Evolutionary conservation across 53 echinoderm and acorn worm genomes (phyloP), one percentile per base, ranked within the genome.

Genomic region (Echinarachnius parma): DNA sequence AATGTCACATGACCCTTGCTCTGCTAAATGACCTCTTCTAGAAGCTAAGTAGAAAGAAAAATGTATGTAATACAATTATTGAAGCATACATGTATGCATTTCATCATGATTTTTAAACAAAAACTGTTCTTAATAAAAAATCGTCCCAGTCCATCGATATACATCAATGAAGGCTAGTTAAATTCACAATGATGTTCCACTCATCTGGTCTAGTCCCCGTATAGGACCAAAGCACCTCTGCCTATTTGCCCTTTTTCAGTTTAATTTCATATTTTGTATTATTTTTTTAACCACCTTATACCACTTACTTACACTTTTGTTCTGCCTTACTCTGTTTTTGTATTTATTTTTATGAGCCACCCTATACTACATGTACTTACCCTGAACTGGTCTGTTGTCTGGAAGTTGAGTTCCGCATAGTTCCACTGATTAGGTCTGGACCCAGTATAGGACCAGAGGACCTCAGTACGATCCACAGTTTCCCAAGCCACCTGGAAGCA

Each of bases 1-100:
- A 34, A 92, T 83, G 82, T 92, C 92, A 19, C 84, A 87, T 0
- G 66, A 27, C 13, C 84, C 78, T 61, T 78, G 60, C 8, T 78
- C 35, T 3, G 87, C 87, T 31, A 88, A 53, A 45, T 78, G 34
- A 25, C 92, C 66, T 88, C 87, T 60, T 88, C 80, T 22, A 92
- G 32, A 14, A 82, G 42, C 82, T 82, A 46, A n/a, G n/a, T n/a
- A n/a, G n/a, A n/a, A n/a, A n/a, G n/a, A n/a, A n/a, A n/a, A n/a
- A 42, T 8, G 8, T 42, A 42, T 42, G 42, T 42, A 9, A 14
- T 42, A 9, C 8, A 42, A 42, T 42, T 42, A 42, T 42, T 8
- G 42, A 42, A 9, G 42, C 8, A 42, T 9, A 14, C 13, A 42
- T 42, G 13, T 13, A 42, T 9, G 13, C 13, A 42, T 9, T 9